Percentiles rank a stretch among this genome's conserved stretches.
These are phyloP conservation scores for Ips nitidus DNA, from an alignment of 1,140 invertebrate genomes.

Conservation along the genomic window DNA sequence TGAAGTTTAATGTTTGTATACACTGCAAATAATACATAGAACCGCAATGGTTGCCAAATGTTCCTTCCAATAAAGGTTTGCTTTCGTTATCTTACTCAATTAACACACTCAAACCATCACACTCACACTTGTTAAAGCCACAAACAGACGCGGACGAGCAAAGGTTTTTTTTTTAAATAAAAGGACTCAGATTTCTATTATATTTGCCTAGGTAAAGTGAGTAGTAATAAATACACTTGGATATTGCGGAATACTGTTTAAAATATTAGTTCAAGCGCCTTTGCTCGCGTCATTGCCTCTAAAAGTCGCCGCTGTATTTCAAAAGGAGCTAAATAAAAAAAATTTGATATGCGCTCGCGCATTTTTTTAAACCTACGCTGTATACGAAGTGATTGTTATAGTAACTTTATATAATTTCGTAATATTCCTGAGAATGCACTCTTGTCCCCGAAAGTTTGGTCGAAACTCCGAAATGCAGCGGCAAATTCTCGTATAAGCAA, in stretches of 20 bases:
- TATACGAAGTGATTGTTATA: slow-evolving; percentile 42
- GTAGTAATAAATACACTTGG: too few species aligned
- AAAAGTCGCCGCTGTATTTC: slow-evolving; percentile 30
- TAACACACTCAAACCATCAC: too few species aligned
- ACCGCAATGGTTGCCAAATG: too few species aligned
- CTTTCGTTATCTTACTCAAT: too few species aligned
- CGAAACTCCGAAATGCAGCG: slow-evolving; percentile 21
- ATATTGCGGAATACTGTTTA: background rate
- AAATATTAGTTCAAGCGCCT: background rate
- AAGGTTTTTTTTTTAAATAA: too few species aligned
- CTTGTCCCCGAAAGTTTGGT: slow-evolving; percentile 31
- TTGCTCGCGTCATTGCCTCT: background rate
- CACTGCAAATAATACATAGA: too few species aligned
- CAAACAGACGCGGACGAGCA: too few species aligned
- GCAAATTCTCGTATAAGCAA: slow-evolving; percentile 8
- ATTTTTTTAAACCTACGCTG: slow-evolving; percentile 30
- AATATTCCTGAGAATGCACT: slow-evolving; percentile 38
- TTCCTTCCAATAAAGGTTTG: too few species aligned
- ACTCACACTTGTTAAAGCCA: too few species aligned
- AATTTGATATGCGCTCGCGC: slow-evolving; percentile 42
- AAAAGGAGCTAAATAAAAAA: slow-evolving; percentile 10
- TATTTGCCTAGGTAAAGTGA: too few species aligned
- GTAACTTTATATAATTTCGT: background rate
- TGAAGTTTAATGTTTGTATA: too few species aligned
- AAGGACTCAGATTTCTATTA: too few species aligned